Base-by-base conservation (phyloP, 2,888 invertebrate species). In the Hirudinaria manillensis region DNA sequence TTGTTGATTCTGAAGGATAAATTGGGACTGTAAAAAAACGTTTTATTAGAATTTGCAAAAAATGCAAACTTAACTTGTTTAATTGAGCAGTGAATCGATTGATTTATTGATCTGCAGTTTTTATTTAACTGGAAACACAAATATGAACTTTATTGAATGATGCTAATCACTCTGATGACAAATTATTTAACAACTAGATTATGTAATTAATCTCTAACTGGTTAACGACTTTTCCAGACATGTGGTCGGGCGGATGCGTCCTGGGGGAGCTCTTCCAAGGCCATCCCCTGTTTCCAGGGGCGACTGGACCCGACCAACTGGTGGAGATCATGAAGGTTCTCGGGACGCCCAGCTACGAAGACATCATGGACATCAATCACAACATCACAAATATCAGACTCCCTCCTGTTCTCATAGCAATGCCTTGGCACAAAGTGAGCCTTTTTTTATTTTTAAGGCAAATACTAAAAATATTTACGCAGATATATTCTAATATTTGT, bases 331-430 rank as follows among this genome's bases (percentile, higher is more conserved):
- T 99, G 87, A 99, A 99, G 89, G 96, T 79, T 81, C 89, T 99
- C 84, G 98, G 99, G 81, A 98, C 96, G 81, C 98, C 98, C 75
- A 96, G 97, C 81, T 91, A 96, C 85, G 98, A 99, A 88, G 98
- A 99, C 89, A 99, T 99, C 85, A 91, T 94, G 84, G 97, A 98
- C 88, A 99, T 99, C 99, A 99, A 99, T 89, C 97, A 97, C 81
- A 98, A 99, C 87, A 99, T 99, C 86, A 97, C 96, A 84, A 98
- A 99, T 89, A 99, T 99, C 88, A 97, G 97, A 89, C 99, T 99
- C 88, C 99, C 99, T 83, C 97, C 98, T n/a, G 36, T 56, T 89
- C 99, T 99, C 87, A 97, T 97, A 88, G 83, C 98, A 85, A 98
- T 98, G 89, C 98, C 99, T 79, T 99, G 99, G 99, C 93, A 93